Evolutionary conservation across 2,888 invertebrate genomes (phyloP).

Genomic region (Drepanosiphum platanoidis): DNA sequence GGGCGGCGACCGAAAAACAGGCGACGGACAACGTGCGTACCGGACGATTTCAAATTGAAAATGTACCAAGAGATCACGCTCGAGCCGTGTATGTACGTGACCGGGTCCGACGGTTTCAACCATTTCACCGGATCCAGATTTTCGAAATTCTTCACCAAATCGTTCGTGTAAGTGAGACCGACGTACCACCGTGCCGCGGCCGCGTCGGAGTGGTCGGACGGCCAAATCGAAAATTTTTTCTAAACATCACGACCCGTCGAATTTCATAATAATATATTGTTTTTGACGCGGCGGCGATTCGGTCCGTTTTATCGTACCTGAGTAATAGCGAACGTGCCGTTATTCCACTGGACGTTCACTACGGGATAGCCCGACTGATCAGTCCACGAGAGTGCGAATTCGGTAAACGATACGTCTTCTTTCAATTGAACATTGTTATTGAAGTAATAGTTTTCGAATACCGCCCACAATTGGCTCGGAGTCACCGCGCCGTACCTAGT

Average conservation of each 20-base stretch:
- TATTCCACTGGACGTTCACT: conserved; percentile 70
- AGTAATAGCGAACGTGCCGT: conserved; percentile 68
- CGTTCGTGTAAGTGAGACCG: conserved; percentile 71
- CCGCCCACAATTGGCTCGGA: conserved; percentile 62
- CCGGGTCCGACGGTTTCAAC: conserved; percentile 64
- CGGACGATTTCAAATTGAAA: conserved; percentile 73
- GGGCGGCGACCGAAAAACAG: background rate
- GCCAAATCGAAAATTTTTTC: conserved; percentile 32
- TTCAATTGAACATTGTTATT: conserved; percentile 34
- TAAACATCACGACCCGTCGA: background rate
- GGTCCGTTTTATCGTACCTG: conserved; percentile 69
- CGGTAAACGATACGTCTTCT: conserved; percentile 66
- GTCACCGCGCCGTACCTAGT: conserved; percentile 17
- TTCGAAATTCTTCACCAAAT: conserved; percentile 64
- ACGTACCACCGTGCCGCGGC: conserved; percentile 70
- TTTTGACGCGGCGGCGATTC: background rate
- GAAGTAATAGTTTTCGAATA: conserved; percentile 67
- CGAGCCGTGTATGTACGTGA: conserved; percentile 65
- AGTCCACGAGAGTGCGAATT: conserved; percentile 81
- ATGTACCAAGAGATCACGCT: conserved; percentile 70
- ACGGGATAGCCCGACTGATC: conserved; percentile 79
- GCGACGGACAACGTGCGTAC: conserved; percentile 66
- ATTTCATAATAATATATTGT: background rate
- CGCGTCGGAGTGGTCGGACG: background rate
- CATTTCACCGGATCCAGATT: conserved; percentile 63